Evolutionary conservation across 37 sponge, comb jelly and placozoan species (phyloP).

Genomic region (Cliona cf. orientalis): DNA sequence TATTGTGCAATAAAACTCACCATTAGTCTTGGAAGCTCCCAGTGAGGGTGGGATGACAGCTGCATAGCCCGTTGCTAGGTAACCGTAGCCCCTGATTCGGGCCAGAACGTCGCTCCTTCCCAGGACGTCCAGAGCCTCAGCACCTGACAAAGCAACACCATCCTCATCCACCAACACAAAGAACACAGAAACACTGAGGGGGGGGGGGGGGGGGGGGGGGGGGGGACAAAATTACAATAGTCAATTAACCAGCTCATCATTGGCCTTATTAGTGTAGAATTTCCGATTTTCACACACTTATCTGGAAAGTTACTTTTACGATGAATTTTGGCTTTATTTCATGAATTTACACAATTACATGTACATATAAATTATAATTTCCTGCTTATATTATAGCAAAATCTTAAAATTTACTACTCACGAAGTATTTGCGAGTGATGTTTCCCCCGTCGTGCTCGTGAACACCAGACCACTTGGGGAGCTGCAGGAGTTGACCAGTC

Average conservation of each 20-base stretch:
- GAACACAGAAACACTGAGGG: slow-evolving; percentile 37
- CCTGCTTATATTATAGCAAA: no score
- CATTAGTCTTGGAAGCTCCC: no score
- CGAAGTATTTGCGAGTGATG: slow-evolving; percentile 26
- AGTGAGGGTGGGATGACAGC: background rate
- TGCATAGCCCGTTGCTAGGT: slow-evolving; percentile 28
- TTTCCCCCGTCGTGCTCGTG: background rate
- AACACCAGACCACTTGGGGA: slow-evolving; percentile 40
- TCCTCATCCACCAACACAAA: slow-evolving; percentile 44
- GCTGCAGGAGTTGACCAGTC: slow-evolving; percentile 30
- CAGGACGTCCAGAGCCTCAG: slow-evolving; percentile 25
- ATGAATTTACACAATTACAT: no score
- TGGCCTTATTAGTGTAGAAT: background rate
- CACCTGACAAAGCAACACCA: slow-evolving; percentile 23
- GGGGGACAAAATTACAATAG: no score
- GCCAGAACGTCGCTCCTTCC: background rate
- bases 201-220: background rate
- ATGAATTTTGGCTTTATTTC: background rate
- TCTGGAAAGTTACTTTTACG: background rate
- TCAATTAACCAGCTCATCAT: background rate
- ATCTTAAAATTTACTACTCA: no score
- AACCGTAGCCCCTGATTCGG: slow-evolving; percentile 39
- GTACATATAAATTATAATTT: no score
- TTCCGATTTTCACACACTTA: no score
- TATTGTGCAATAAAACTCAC: background rate